phyloP scores from a whole-genome alignment of 2,113 vertebrate genomes.

The Microtus richardsoni region DNA sequence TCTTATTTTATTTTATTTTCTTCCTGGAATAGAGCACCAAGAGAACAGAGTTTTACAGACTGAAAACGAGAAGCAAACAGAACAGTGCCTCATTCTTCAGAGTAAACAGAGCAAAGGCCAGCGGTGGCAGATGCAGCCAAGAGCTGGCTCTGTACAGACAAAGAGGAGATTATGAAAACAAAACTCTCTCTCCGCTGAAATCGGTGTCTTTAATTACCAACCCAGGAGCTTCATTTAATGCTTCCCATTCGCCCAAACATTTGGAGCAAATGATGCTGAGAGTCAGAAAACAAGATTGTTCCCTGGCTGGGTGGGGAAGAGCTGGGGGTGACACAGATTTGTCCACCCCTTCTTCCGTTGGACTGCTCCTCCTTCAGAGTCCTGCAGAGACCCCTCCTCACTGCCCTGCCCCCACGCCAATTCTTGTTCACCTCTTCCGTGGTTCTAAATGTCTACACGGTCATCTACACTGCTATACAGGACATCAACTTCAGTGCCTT shows the following conservation, averaged over 20 bases:
- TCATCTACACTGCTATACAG: fast-evolving
- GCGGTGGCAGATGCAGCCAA: background rate
- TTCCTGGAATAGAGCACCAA: slow-evolving; percentile 58
- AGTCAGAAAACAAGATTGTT: background rate
- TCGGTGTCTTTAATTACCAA: slow-evolving; percentile 51
- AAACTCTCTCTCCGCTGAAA: slow-evolving; percentile 51
- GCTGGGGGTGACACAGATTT: too few species aligned
- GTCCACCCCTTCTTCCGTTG: too few species aligned
- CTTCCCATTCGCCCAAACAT: slow-evolving; percentile 7
- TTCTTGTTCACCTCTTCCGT: too few species aligned
- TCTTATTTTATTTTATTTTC: background rate
- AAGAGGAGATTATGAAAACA: slow-evolving; percentile 68
- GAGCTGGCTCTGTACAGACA: slow-evolving; percentile 60
- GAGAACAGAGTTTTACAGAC: slow-evolving; percentile 61
- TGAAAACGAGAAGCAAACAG: slow-evolving; percentile 79
- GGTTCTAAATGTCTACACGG: background rate
- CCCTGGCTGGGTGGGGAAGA: background rate
- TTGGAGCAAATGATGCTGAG: background rate
- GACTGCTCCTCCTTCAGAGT: background rate
- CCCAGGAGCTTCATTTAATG: background rate
- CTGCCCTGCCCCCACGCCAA: fast-evolving
- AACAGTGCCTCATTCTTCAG: slow-evolving; percentile 80
- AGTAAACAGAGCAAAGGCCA: slow-evolving; percentile 82
- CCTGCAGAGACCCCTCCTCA: background rate
- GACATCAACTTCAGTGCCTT: background rate